Evolutionary conservation across 2,888 invertebrate species (phyloP).

Genomic region (Apamea crenata): DNA sequence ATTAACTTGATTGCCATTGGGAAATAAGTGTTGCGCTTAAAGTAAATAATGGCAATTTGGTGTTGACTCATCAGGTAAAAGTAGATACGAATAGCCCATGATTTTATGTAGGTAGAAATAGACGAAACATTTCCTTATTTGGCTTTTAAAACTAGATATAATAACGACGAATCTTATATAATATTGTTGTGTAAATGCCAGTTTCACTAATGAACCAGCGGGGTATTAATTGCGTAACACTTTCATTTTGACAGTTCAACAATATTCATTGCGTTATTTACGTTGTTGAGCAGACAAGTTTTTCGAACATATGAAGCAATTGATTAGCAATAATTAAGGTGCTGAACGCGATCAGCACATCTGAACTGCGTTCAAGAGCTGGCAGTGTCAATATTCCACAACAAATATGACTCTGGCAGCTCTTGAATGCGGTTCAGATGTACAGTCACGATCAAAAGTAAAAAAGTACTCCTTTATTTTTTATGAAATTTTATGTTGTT

Average conservation of each 20-base stretch:
- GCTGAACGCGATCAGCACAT: not conserved
- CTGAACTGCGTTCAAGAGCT: not conserved
- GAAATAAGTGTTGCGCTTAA: slow-evolving; percentile 20
- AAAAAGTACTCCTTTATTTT: no score
- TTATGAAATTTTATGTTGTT: no score
- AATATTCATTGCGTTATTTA: not conserved
- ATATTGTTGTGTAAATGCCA: not conserved
- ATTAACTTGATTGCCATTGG: slow-evolving; percentile 35
- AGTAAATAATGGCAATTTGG: slow-evolving; percentile 29
- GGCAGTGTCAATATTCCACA: not conserved
- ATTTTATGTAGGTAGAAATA: slow-evolving; percentile 2
- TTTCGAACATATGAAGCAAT: not conserved
- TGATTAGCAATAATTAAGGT: not conserved
- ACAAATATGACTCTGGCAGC: not conserved
- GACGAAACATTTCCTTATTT: slow-evolving; percentile 12
- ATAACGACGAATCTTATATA: not conserved
- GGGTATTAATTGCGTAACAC: no score
- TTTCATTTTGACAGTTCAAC: not conserved
- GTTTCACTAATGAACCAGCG: not conserved
- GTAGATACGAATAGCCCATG: slow-evolving; percentile 16
- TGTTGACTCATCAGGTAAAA: slow-evolving; percentile 39
- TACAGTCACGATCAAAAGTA: no score
- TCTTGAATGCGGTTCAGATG: not conserved
- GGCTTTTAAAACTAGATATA: not conserved
- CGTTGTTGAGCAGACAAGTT: not conserved